phyloP scores from a whole-genome alignment of 2,113 vertebrate genomes.

The Silurus asotus region DNA sequence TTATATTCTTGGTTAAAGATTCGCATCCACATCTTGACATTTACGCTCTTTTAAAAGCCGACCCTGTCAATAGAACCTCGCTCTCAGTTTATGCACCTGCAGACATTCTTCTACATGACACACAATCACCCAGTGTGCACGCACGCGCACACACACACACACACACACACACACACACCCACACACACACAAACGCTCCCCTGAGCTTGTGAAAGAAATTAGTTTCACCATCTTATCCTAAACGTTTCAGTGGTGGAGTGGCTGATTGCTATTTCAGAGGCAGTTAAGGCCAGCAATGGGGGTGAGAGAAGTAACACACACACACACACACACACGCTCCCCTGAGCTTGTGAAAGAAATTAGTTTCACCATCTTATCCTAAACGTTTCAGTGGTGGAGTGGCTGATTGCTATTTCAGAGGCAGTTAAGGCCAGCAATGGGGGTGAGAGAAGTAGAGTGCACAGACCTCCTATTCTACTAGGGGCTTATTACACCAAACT shows the following conservation, averaged over 20 bases:
- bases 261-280: conserved; percentile 54
- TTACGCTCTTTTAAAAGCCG: conserved; percentile 48
- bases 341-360: conserved; percentile 51
- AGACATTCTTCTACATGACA: conserved; percentile 31
- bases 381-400: conserved; percentile 46
- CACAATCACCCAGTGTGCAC: background rate
- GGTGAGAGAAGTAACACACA: conserved; percentile 15
- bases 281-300: conserved; percentile 34
- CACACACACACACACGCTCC: conserved; percentile 19
- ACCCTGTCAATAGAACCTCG: conserved; percentile 35
- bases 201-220: conserved; percentile 51
- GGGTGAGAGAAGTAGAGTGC: conserved; percentile 8
- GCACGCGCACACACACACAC: conserved; percentile 11
- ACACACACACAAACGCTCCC: conserved; percentile 20
- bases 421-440: conserved; percentile 35
- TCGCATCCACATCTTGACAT: conserved; percentile 50
- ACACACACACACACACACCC: conserved; percentile 19
- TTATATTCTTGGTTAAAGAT: conserved; percentile 40
- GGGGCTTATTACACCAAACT: conserved; percentile 53
- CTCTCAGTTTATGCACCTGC: conserved; percentile 51
- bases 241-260: conserved; percentile 44
- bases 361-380: conserved; percentile 49
- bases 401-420: conserved; percentile 53
- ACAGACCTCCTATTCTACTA: conserved; percentile 17
- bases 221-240: conserved; percentile 50